These are phyloP conservation scores for Sebastes taczanowskii DNA, from an alignment of 2,797 vertebrate species.

Conservation along the genomic window DNA sequence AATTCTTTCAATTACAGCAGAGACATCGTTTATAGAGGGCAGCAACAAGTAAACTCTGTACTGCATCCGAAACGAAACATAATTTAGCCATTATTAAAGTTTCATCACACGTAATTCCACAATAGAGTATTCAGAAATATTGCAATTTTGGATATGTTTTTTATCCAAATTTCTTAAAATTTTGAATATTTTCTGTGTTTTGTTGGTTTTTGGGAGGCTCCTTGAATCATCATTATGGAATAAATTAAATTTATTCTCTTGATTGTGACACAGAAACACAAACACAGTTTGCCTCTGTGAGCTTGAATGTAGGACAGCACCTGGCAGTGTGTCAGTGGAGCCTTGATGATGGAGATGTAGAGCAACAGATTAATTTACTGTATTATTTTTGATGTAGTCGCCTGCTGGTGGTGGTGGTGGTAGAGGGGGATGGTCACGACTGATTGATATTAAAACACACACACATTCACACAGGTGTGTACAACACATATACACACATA, in stretches of 20 bases:
- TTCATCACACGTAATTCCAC: background rate
- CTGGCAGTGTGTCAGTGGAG: conserved; percentile 37
- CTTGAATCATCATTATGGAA: background rate
- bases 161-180: background rate
- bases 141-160: background rate
- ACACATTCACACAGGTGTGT: conserved; percentile 25
- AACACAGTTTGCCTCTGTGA: background rate
- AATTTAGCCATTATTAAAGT: background rate
- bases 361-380: conserved; percentile 51
- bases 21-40: background rate
- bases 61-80: background rate
- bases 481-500: background rate
- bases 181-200: background rate
- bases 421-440: background rate
- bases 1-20: background rate
- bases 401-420: conserved; percentile 2
- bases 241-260: background rate
- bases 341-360: conserved; percentile 21
- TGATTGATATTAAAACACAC: conserved; percentile 68
- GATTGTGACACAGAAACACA: background rate
- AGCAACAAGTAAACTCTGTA: background rate
- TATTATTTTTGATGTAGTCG: conserved; percentile 50
- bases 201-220: background rate
- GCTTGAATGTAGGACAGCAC: conserved; percentile 61
- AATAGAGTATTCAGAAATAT: background rate